Evolutionary conservation across 2,888 invertebrate genomes (phyloP), one percentile per base, ranked within the genome.

Genomic region (Drosophila subquinaria): DNA sequence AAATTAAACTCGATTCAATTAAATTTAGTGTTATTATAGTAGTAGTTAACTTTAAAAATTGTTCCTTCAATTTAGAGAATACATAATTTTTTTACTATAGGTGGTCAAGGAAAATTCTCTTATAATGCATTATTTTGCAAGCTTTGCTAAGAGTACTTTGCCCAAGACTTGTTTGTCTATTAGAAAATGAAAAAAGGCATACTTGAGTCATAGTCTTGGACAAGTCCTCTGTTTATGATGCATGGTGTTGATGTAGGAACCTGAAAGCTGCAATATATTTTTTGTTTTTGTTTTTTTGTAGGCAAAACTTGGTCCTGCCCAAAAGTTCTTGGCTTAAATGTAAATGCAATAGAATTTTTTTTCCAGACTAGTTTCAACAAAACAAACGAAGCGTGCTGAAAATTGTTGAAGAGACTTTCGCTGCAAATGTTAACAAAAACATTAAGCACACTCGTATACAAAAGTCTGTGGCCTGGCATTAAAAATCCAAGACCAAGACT

Each of bases 381-480:
- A 82, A 70, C 67, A 76, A 69, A 51, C 69, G 79, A 85, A 71
- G 86, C 83, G 71, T 88, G 63, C 71, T 68, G 50, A 42, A 82
- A 73, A 76, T 76, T 82, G 59, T 59, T 71, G 61, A 77, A 53
- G 61, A 65, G 45, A 42, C 65, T 57, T 33, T 57, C 38, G 40
- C 43, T 65, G 51, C 52, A 35, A 47, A 59, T 38, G 69, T 56
- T 40, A 65, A 56, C 36, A 42, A 56, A 62, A 45, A 63, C 78
- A 82, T 81, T 86, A 68, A 65, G n/a, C 59, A 69, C 42, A 69
- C 48, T 52, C 27, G 43, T n/a, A 30, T 43, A 43, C n/a, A 35
- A 76, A 11, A 38, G 62, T 81, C 65, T 65, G 53, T 67, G 56
- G 75, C 17, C 30, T 45, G 43, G 52, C 63, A 80, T 82, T 82